phyloP scores from a whole-genome alignment of 1,140 invertebrate species.

The Pararge aegeria region DNA sequence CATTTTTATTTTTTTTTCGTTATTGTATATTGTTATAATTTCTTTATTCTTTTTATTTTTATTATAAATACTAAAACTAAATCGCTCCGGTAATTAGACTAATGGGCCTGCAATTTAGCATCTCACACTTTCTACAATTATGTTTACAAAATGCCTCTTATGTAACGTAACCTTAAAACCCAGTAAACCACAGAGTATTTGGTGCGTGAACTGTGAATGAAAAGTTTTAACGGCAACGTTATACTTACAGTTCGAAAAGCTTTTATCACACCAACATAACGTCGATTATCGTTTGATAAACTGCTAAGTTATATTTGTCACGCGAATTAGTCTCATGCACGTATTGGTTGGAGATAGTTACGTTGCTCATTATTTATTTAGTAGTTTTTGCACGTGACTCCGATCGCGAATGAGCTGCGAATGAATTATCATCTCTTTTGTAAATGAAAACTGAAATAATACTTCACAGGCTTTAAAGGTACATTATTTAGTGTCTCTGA shows the following conservation, averaged over 20 bases:
- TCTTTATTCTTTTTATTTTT: no score
- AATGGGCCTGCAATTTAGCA: slow-evolving; percentile 23
- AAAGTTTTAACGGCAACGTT: slow-evolving; percentile 26
- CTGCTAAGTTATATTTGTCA: slow-evolving; percentile 1
- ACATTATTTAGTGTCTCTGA: no score
- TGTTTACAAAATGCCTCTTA: slow-evolving; percentile 36
- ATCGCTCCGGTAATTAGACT: slow-evolving; percentile 14
- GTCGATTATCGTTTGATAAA: slow-evolving; percentile 25
- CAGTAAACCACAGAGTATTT: slow-evolving; percentile 54
- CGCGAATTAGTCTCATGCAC: slow-evolving; percentile 20
- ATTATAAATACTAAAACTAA: slow-evolving; percentile 8
- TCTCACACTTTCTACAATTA: slow-evolving; percentile 40
- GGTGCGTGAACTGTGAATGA: slow-evolving; percentile 66
- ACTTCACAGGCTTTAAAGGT: no score
- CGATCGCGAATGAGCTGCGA: background rate
- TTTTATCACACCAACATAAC: slow-evolving; percentile 27
- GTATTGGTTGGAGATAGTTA: slow-evolving; percentile 17
- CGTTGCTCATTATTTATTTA: slow-evolving; percentile 13
- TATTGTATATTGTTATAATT: no score
- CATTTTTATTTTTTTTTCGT: no score
- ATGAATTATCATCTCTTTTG: background rate
- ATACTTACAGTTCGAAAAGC: slow-evolving; percentile 7
- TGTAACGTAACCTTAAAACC: slow-evolving; percentile 50
- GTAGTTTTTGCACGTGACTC: background rate
- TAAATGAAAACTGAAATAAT: no score